Percentiles rank a stretch among this genome's conserved stretches.
phyloP scores from a whole-genome alignment of 23 tunicate species.

The Ciona savignyi region DNA sequence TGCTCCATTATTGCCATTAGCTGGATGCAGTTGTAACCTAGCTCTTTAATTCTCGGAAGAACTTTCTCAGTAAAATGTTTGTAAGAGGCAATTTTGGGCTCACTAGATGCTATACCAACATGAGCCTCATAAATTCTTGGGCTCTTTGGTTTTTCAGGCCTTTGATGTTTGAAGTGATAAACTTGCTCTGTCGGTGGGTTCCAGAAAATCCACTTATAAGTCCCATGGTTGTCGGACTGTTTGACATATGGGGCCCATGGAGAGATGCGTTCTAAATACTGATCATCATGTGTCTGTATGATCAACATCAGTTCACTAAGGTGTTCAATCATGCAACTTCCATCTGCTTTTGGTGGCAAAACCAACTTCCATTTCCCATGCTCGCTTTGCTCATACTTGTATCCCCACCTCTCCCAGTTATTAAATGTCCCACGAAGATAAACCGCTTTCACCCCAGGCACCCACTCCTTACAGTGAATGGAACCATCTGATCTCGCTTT shows the following conservation, averaged over 20 bases:
- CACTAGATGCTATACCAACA: slow-evolving; percentile 87
- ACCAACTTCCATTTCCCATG: slow-evolving; percentile 70
- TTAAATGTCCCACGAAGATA: slow-evolving; percentile 83
- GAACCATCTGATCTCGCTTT: slow-evolving; percentile 28
- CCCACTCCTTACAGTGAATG: slow-evolving; percentile 79
- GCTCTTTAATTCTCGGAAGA: slow-evolving; percentile 74
- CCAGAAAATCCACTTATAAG: slow-evolving; percentile 92
- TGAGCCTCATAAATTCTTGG: slow-evolving; percentile 94
- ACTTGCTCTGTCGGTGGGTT: slow-evolving; percentile 39
- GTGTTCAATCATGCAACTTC: slow-evolving; percentile 62
- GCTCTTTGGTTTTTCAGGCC: slow-evolving; percentile 60
- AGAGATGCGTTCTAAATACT: slow-evolving; percentile 72
- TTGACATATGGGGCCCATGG: slow-evolving; percentile 95
- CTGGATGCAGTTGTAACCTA: slow-evolving; percentile 97
- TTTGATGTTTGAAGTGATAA: slow-evolving; percentile 41
- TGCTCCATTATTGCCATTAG: slow-evolving; percentile 99
- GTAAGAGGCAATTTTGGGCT: slow-evolving; percentile 82
- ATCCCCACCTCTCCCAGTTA: slow-evolving; percentile 59
- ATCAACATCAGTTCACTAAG: slow-evolving; percentile 68
- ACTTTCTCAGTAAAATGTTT: slow-evolving; percentile 76
- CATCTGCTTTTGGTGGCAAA: slow-evolving; percentile 55
- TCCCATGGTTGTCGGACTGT: slow-evolving; percentile 40
- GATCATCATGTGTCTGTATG: slow-evolving; percentile 63
- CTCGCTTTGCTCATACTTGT: slow-evolving; percentile 28
- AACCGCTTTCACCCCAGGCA: slow-evolving; percentile 83